These are phyloP conservation scores for Drosophila mercatorum DNA, from an alignment of 2,888 invertebrate genomes.

Conservation along the genomic window DNA sequence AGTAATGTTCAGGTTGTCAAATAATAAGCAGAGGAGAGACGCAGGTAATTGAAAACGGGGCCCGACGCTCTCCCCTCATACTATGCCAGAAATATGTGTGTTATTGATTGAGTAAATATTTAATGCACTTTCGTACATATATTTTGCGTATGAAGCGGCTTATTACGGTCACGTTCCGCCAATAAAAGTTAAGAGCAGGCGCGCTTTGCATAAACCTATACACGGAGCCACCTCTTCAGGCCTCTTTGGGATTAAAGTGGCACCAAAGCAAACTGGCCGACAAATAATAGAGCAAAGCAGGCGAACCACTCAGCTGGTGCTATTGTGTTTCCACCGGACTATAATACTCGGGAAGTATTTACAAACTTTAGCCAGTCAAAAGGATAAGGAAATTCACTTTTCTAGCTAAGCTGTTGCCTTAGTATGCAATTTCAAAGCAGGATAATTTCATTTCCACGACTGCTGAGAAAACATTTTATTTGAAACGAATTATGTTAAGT, in stretches of 20 bases:
- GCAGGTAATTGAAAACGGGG: conserved; percentile 46
- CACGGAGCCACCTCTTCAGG: too few relatives aligned
- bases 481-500: not conserved
- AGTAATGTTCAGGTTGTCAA: conserved; percentile 15
- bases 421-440: conserved; percentile 8
- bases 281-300: conserved; percentile 8
- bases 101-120: conserved; percentile 73
- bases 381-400: conserved; percentile 10
- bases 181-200: conserved; percentile 59
- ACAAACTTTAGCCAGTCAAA: conserved; percentile 6
- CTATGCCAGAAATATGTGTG: conserved; percentile 43
- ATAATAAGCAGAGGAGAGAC: not conserved
- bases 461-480: not conserved
- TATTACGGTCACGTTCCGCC: conserved; percentile 70
- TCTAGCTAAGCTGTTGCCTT: not conserved
- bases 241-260: conserved; percentile 6
- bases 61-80: not conserved
- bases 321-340: conserved; percentile 37
- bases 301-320: conserved; percentile 17
- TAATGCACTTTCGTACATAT: conserved; percentile 45
- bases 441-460: not conserved
- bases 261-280: conserved; percentile 37
- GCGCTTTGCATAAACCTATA: conserved; percentile 43
- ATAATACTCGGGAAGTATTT: conserved; percentile 32
- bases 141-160: conserved; percentile 63